phyloP scores from a whole-genome alignment of 1,140 invertebrate genomes.

The Neodiprion pinetum region DNA sequence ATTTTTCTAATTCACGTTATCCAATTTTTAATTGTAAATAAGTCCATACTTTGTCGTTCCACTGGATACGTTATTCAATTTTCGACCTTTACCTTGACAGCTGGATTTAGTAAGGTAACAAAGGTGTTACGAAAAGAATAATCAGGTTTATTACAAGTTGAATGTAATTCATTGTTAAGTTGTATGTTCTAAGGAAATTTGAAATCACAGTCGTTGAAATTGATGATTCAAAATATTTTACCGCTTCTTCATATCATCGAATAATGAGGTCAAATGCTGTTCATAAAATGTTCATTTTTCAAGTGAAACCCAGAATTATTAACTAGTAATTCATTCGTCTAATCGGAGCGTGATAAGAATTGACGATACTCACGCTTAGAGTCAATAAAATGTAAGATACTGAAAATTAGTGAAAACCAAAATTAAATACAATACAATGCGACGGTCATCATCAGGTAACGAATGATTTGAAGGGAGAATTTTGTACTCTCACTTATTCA shows the following conservation, averaged over 20 bases:
- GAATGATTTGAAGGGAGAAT: neutral
- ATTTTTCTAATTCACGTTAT: neutral
- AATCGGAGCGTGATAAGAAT: neutral
- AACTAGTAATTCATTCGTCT: too few relatives aligned
- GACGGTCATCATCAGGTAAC: neutral
- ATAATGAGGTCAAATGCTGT: too few relatives aligned
- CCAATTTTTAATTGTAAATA: neutral
- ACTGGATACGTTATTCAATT: neutral
- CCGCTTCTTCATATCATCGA: too few relatives aligned
- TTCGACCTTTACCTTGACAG: neutral
- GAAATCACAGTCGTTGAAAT: neutral
- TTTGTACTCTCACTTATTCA: neutral
- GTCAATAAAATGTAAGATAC: slow-evolving; percentile 1
- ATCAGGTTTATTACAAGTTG: neutral
- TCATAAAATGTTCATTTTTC: too few relatives aligned
- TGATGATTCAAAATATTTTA: neutral
- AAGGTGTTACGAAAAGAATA: neutral
- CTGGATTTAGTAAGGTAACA: neutral
- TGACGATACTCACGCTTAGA: neutral
- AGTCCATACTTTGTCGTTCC: neutral
- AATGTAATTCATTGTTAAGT: neutral
- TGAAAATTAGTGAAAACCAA: neutral
- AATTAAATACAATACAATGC: neutral
- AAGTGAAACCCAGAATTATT: too few relatives aligned
- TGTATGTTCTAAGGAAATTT: neutral